phyloP scores from a whole-genome alignment of 2,113 vertebrate species.

The Taurulus bubalis region DNA sequence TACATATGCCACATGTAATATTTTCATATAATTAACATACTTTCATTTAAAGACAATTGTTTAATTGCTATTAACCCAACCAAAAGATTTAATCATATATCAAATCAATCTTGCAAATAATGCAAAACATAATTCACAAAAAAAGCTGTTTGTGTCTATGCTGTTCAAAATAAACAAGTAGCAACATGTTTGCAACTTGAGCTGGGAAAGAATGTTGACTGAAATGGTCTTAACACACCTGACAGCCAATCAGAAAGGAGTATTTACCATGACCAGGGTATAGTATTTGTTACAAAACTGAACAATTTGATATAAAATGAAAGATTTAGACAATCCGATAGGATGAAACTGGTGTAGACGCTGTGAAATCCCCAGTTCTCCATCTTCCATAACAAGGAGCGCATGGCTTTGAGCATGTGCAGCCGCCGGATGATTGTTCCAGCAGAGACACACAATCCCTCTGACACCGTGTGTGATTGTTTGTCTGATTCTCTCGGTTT shows the following conservation, averaged over 20 bases:
- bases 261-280: neutral
- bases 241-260: neutral
- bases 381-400: neutral
- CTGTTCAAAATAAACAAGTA: neutral
- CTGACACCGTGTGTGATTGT: slow-evolving; percentile 9
- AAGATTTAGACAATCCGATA: neutral
- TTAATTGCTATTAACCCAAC: neutral
- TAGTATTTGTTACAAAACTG: neutral
- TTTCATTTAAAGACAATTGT: neutral
- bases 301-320: neutral
- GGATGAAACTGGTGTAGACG: neutral
- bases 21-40: neutral
- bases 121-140: neutral
- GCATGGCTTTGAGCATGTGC: slow-evolving; percentile 5
- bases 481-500: neutral
- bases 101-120: neutral
- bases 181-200: neutral
- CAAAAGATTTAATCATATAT: neutral
- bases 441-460: slow-evolving; percentile 40
- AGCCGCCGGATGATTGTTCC: slow-evolving; percentile 41
- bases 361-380: neutral
- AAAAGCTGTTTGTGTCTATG: neutral
- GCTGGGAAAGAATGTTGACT: neutral
- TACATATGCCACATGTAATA: neutral
- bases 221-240: too few relatives aligned